phyloP scores from a whole-genome alignment of 2,888 invertebrate species.

The Drosophila macrospina region DNA sequence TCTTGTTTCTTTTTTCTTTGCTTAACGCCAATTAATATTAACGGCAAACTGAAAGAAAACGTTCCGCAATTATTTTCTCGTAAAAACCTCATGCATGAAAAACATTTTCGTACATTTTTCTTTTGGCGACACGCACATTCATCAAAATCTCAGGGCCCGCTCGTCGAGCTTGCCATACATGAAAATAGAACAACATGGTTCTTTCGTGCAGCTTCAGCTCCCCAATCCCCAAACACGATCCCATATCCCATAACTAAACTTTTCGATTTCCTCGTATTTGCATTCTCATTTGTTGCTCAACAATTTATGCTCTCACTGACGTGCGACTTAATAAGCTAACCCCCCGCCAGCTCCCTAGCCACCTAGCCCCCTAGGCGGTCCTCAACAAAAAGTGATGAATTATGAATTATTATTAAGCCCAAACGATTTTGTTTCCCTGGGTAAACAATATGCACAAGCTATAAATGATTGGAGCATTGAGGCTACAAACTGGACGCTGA shows the following conservation, averaged over 20 bases:
- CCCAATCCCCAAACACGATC: conserved; percentile 9
- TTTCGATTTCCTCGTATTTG: conserved; percentile 37
- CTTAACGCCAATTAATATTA: conserved; percentile 81
- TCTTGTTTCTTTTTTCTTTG: conserved; percentile 1
- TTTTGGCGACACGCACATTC: conserved; percentile 79
- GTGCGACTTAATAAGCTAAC: conserved; percentile 74
- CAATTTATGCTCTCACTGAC: conserved; percentile 76
- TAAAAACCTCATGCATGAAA: conserved; percentile 80
- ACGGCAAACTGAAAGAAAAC: conserved; percentile 45
- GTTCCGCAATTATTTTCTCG: conserved; percentile 81
- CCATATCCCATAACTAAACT: conserved; percentile 21
- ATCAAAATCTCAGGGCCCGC: conserved; percentile 76
- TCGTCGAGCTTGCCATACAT: conserved; percentile 40
- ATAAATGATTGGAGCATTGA: conserved; percentile 59
- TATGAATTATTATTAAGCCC: conserved; percentile 72
- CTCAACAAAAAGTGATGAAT: conserved; percentile 25
- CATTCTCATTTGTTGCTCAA: conserved; percentile 36
- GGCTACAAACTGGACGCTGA: conserved; percentile 33
- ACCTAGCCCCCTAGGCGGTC: too few species aligned
- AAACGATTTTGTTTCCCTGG: conserved; percentile 1
- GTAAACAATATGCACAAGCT: not conserved
- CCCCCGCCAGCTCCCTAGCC: too few species aligned
- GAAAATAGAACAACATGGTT: conserved; percentile 71
- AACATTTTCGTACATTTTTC: conserved; percentile 79
- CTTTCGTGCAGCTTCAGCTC: conserved; percentile 19